Base-by-base conservation (phyloP, 2,888 invertebrate genomes). In the Julus scanicus region DNA sequence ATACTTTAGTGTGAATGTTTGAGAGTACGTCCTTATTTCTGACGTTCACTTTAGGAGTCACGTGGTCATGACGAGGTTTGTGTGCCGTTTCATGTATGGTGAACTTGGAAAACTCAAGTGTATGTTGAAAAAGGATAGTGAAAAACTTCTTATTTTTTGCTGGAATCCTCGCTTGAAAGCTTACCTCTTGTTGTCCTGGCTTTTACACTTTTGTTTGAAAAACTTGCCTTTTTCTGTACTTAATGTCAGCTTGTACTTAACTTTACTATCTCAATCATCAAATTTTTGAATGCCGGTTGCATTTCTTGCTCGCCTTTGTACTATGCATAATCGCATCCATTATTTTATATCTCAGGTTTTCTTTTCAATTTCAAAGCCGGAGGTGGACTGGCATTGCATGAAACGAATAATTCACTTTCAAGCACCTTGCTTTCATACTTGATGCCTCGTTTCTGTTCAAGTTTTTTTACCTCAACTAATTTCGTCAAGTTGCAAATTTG, bases 231-330 rank as follows among this genome's bases (percentile, higher is more conserved):
- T 29, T 71, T 71, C 9, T 9, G 71, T 9, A 71, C 29, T 71
- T 71, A 71, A 71, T 29, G 71, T 71, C 71, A 71, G 20, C 71
- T 71, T 71, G 71, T 71, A 71, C 71, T 71, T 71, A 71, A 71
- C 71, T 71, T 71, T 71, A 71, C 29, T n/a, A 71, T 71, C 71
- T 71, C 71, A 71, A 71, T 71, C 71, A 71, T 71, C 71, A 71
- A n/a, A 8, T 71, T 71, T 29, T 3, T 29, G 71, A 8, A 71
- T 71, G 71, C 29, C 11, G 9, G 71, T 2, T 71, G 71, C 71
- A 71, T 8, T 29, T 29, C 71, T 71, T 71, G 71, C 6, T 11
- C 71, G 71, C 71, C 29, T 71, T 71, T 71, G 29, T 71, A 71
- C 5, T 71, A n/a, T 29, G 71, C 29, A 29, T 71, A 71, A 71